Evolutionary conservation across 1,140 invertebrate species (phyloP).

Genomic region (Oncopodura yosiiana): DNA sequence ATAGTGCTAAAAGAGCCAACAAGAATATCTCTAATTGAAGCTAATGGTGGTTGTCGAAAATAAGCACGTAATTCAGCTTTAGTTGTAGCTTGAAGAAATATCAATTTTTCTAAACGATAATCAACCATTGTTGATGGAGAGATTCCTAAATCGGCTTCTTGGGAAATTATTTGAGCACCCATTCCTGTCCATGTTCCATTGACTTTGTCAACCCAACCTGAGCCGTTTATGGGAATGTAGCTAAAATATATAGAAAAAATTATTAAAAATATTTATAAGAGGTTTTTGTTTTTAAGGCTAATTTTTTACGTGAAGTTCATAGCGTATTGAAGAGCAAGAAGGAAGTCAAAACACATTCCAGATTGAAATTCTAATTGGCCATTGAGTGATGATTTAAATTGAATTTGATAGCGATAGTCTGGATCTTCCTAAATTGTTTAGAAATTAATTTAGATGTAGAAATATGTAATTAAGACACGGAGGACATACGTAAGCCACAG

Average conservation of each 20-base stretch:
- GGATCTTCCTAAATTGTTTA: too few species aligned
- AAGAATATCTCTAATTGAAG: conserved; percentile 40
- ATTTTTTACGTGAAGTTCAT: conserved; percentile 10
- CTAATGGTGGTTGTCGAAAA: conserved; percentile 44
- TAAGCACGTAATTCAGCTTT: conserved; percentile 35
- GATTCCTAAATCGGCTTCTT: conserved; percentile 13
- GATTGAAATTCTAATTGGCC: not conserved
- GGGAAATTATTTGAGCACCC: not conserved
- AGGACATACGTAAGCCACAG: too few species aligned
- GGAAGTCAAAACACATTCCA: not conserved
- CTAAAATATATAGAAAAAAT: too few species aligned
- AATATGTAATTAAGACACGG: too few species aligned
- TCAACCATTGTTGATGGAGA: not conserved
- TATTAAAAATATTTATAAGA: not conserved
- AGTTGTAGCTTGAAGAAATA: not conserved
- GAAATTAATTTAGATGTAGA: too few species aligned
- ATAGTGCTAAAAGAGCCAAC: conserved; percentile 12
- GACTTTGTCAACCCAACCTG: conserved; percentile 13
- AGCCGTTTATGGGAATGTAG: conserved; percentile 1
- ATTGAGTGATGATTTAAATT: too few species aligned
- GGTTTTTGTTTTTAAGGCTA: not conserved
- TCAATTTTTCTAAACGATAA: not conserved
- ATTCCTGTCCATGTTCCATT: conserved; percentile 18
- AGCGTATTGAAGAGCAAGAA: not conserved
- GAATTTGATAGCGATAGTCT: too few species aligned